phyloP scores from a whole-genome alignment of 1,140 invertebrate genomes.

The Drosophila yakuba region DNA sequence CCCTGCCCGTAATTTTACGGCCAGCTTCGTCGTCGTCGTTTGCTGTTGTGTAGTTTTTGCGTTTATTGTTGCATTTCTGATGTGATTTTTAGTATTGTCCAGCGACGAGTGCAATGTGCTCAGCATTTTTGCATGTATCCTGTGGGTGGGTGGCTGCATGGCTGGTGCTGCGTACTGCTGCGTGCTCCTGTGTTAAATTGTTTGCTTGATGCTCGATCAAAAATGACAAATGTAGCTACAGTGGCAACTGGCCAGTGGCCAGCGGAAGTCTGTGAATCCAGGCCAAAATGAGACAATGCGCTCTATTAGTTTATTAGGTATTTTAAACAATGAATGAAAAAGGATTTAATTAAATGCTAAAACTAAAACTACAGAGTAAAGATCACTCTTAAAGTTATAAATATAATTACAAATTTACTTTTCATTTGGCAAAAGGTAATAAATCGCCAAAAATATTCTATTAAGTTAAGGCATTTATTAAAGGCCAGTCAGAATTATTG shows the following conservation, averaged over 20 bases:
- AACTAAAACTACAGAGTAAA: neutral
- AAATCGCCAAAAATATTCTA: too few species aligned
- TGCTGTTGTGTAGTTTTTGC: slow-evolving; percentile 76
- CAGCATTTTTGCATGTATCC: slow-evolving; percentile 76
- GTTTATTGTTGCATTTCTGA: slow-evolving; percentile 83
- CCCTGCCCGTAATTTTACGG: slow-evolving; percentile 2
- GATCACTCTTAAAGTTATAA: neutral
- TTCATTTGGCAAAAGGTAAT: too few species aligned
- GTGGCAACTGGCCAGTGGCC: slow-evolving; percentile 61
- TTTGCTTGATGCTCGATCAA: slow-evolving; percentile 83
- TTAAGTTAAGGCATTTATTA: neutral
- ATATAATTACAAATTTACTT: neutral
- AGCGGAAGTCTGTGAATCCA: slow-evolving; percentile 19
- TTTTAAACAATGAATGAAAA: too few species aligned
- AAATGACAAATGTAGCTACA: slow-evolving; percentile 82
- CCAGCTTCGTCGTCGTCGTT: slow-evolving; percentile 31
- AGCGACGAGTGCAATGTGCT: slow-evolving; percentile 80
- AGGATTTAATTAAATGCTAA: neutral
- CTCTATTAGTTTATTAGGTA: slow-evolving; percentile 9
- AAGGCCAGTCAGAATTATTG: neutral
- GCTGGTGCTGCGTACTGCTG: neutral
- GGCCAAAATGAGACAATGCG: slow-evolving; percentile 3
- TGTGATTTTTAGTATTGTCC: slow-evolving; percentile 84
- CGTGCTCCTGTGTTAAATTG: slow-evolving; percentile 71
- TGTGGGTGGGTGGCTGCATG: slow-evolving; percentile 17